phyloP scores from a whole-genome alignment of 37 sponge, comb jelly and placozoan genomes.

The Haliclona indistincta region DNA sequence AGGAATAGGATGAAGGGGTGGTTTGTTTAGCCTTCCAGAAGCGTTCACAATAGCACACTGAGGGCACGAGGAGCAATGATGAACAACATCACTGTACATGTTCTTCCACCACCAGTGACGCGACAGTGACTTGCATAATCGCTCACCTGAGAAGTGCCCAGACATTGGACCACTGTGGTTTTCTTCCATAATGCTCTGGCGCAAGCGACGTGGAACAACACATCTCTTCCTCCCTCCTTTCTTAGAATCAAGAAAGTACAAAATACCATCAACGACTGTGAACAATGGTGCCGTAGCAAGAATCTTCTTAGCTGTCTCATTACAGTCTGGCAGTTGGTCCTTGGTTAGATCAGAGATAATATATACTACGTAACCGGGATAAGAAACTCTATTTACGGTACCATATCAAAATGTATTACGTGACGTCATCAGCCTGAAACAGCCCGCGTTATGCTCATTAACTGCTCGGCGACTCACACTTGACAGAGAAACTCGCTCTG shows the following conservation, averaged over 20 bases:
- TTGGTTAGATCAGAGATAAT: no score
- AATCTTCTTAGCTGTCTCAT: no score
- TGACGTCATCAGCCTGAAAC: no score
- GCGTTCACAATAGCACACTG: conserved; percentile 38
- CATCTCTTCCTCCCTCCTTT: conserved; percentile 10
- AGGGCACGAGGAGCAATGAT: conserved; percentile 34
- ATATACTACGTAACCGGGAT: no score
- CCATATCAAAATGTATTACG: no score
- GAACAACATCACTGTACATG: conserved; percentile 28
- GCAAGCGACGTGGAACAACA: conserved; percentile 37
- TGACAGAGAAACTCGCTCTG: no score
- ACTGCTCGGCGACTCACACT: no score
- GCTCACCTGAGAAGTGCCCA: conserved; percentile 52
- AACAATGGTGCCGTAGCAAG: conserved; percentile 20
- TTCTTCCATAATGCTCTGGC: conserved; percentile 14
- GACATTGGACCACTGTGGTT: conserved; percentile 24
- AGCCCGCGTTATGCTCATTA: no score
- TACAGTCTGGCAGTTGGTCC: no score
- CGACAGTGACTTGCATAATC: conserved; percentile 15
- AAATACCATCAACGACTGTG: conserved; percentile 12
- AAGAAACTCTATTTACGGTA: no score
- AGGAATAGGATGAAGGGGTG: conserved; percentile 53
- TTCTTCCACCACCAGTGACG: conserved; percentile 51
- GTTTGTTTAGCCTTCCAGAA: not conserved
- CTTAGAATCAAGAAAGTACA: conserved; percentile 42